Conservation (phyloP, 2,888 invertebrate genomes). For the Drosophila incognita region DNA sequence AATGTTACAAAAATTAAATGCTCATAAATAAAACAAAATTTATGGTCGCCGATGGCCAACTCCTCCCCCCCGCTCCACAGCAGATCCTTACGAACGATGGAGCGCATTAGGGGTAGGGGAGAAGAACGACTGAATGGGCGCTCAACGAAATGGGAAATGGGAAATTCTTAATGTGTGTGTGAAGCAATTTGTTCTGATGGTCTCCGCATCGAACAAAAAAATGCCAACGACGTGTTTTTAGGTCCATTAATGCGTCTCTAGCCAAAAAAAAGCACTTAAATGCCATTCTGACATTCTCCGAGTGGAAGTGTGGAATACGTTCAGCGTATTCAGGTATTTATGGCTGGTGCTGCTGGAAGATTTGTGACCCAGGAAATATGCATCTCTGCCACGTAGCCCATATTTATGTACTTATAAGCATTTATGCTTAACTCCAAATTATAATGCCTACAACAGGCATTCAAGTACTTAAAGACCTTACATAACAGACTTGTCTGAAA, state of each 20-base stretch:
- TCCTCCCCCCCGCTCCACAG: neutral
- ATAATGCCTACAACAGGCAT: neutral
- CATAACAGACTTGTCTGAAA: neutral
- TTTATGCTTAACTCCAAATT: neutral
- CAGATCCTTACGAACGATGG: constrained; percentile 44
- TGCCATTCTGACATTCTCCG: constrained; percentile 29
- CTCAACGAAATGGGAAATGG: constrained; percentile 28
- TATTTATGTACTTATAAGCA: neutral
- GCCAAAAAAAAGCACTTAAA: constrained; percentile 45
- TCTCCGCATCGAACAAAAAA: constrained; percentile 18
- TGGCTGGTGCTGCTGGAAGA: constrained; percentile 10
- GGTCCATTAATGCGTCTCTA: constrained; percentile 68
- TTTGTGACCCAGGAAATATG: constrained; percentile 21
- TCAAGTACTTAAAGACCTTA: neutral
- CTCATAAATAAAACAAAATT: constrained; percentile 80
- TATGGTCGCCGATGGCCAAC: constrained; percentile 50
- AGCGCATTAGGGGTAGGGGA: neutral
- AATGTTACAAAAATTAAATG: constrained; percentile 84
- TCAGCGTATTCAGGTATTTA: constrained; percentile 44
- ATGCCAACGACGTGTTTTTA: constrained; percentile 74
- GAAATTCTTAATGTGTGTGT: constrained; percentile 68
- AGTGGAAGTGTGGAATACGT: constrained; percentile 1
- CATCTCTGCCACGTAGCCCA: neutral
- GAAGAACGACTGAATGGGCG: constrained; percentile 6
- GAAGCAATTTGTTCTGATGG: constrained; percentile 69